Conservation (phyloP, 2,888 invertebrate species). For the Fissipunctia ypsillon region DNA sequence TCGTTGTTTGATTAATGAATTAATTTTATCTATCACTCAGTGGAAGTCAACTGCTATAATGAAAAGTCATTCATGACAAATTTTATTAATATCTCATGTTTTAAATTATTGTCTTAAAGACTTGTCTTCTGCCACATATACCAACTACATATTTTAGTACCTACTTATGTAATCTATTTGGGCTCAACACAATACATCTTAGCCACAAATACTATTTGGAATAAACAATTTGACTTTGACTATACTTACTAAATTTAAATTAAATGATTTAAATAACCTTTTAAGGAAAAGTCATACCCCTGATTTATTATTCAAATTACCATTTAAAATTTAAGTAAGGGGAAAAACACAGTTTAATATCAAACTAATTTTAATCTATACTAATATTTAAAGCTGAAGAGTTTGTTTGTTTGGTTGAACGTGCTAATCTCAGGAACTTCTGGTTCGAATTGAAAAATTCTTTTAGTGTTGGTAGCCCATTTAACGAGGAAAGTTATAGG, state of each 20-base stretch:
- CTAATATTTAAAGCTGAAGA: too few species aligned
- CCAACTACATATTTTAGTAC: not conserved
- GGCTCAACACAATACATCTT: not conserved
- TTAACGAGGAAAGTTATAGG: too few species aligned
- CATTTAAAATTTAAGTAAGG: not conserved
- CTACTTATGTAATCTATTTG: not conserved
- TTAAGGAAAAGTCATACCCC: not conserved
- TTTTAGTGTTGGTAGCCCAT: too few species aligned
- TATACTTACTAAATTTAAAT: too few species aligned
- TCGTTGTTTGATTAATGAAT: conserved; percentile 4
- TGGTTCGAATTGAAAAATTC: too few species aligned
- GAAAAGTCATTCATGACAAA: not conserved
- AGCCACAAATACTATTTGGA: too few species aligned
- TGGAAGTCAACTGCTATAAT: not conserved
- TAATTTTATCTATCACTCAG: not conserved
- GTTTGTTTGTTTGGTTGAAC: too few species aligned
- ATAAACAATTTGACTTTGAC: too few species aligned
- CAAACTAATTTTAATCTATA: not conserved
- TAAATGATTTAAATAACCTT: not conserved
- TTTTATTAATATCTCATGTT: conserved; percentile 2
- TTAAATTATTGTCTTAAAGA: not conserved
- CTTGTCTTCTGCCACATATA: not conserved
- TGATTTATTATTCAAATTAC: not conserved
- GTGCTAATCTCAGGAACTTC: too few species aligned
- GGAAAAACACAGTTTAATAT: not conserved